A percentile compares a stretch with the other conserved stretches of the same genome.
These are phyloP conservation scores for Oryzias dopingdopingensis DNA, from an alignment of 2,797 vertebrate genomes.

Conservation along the genomic window DNA sequence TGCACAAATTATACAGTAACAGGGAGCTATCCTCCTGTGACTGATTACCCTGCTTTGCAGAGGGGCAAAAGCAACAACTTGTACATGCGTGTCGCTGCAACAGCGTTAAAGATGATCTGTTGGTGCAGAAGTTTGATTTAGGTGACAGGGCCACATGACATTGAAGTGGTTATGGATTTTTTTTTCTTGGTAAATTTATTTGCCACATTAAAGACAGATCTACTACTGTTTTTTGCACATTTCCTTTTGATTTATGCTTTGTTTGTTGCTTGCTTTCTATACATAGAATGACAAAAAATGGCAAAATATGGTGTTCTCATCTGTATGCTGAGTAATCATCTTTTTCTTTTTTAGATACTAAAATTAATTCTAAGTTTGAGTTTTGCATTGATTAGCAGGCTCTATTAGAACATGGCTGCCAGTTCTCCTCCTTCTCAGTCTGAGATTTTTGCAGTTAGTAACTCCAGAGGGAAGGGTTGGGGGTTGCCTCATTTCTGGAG, in stretches of 20 bases:
- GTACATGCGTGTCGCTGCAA: neutral
- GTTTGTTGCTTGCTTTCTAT: too few species aligned
- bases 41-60: neutral
- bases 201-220: too few species aligned
- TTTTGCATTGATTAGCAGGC: conserved; percentile 1
- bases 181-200: too few species aligned
- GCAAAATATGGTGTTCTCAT: too few species aligned
- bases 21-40: neutral
- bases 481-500: conserved; percentile 8
- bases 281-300: too few species aligned
- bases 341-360: too few species aligned
- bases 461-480: neutral
- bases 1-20: neutral
- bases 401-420: conserved; percentile 1
- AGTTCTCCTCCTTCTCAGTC: neutral
- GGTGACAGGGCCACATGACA: neutral
- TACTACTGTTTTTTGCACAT: too few species aligned
- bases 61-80: neutral
- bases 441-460: neutral
- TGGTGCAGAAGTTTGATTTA: neutral
- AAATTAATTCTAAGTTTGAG: neutral
- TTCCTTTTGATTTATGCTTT: too few species aligned
- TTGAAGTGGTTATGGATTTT: too few species aligned
- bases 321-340: too few species aligned
- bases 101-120: neutral